Evolutionary conservation across 1,140 invertebrate species (phyloP).

Genomic region (Drosophila kurseongensis): DNA sequence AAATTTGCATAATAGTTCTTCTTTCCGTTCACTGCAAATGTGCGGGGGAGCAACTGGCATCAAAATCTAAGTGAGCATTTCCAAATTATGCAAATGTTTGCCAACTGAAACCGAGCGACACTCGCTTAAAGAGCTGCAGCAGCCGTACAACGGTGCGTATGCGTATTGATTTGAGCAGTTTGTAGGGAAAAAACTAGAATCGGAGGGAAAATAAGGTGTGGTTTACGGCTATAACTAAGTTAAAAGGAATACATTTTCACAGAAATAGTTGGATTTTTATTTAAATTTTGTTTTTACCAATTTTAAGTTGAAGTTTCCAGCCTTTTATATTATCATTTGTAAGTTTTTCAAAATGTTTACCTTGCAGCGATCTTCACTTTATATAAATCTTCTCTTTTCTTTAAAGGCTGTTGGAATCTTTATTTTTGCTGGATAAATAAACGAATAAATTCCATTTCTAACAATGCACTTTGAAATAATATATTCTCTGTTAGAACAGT

Average conservation of each 20-base stretch:
- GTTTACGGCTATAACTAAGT: not conserved
- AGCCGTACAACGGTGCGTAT: slow-evolving; percentile 63
- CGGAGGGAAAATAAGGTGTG: not conserved
- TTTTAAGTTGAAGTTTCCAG: too few relatives aligned
- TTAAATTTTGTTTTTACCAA: too few relatives aligned
- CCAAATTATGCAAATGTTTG: slow-evolving; percentile 78
- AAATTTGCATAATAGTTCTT: slow-evolving; percentile 73
- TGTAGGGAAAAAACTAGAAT: not conserved
- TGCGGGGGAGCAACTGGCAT: slow-evolving; percentile 33
- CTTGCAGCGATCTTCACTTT: too few relatives aligned
- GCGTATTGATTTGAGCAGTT: slow-evolving; percentile 60
- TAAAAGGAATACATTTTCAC: too few relatives aligned
- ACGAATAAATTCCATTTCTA: not conserved
- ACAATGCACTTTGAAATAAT: not conserved
- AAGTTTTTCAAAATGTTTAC: too few relatives aligned
- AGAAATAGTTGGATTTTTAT: too few relatives aligned
- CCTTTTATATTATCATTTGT: too few relatives aligned
- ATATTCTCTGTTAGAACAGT: not conserved
- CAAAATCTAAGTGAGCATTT: slow-evolving; percentile 72
- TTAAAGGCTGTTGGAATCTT: too few relatives aligned
- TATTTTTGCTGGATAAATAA: too few relatives aligned
- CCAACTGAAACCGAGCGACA: slow-evolving; percentile 37
- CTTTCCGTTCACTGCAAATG: slow-evolving; percentile 40
- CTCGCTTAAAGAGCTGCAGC: slow-evolving; percentile 29
- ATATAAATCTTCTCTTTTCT: too few relatives aligned